A percentile compares a stretch with the other conserved stretches of the same genome.
Evolutionary conservation across 2,113 vertebrate genomes (phyloP).

Genomic region (Peucedramus taeniatus): DNA sequence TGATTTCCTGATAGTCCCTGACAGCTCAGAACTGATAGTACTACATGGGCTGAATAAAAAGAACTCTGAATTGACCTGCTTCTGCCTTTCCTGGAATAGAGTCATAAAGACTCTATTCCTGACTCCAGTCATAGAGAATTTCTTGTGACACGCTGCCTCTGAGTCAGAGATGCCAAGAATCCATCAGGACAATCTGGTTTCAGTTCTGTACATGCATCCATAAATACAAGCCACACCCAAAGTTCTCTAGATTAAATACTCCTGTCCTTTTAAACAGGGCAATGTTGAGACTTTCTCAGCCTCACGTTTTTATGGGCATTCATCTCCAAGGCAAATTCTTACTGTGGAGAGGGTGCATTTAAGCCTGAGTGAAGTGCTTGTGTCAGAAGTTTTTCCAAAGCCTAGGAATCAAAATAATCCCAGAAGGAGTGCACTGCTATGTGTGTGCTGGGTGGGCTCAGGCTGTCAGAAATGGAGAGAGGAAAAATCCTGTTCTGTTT

Average conservation of each 20-base stretch:
- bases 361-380: neutral
- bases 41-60: neutral
- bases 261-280: neutral
- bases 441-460: neutral
- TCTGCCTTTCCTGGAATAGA: conserved; percentile 4
- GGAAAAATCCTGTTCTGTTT: neutral
- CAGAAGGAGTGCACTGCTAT: neutral
- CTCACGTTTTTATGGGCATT: neutral
- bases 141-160: neutral
- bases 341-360: neutral
- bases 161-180: neutral
- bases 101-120: too few species aligned
- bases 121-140: neutral
- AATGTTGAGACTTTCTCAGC: neutral
- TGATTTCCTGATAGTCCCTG: neutral
- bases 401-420: neutral
- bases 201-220: neutral
- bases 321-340: neutral
- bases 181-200: neutral
- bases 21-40: neutral
- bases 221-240: neutral
- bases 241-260: neutral
- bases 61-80: neutral
- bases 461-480: neutral
- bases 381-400: neutral